These are phyloP conservation scores for Eremophila alpestris DNA, from an alignment of 2,797 vertebrate genomes.

Conservation along the genomic window DNA sequence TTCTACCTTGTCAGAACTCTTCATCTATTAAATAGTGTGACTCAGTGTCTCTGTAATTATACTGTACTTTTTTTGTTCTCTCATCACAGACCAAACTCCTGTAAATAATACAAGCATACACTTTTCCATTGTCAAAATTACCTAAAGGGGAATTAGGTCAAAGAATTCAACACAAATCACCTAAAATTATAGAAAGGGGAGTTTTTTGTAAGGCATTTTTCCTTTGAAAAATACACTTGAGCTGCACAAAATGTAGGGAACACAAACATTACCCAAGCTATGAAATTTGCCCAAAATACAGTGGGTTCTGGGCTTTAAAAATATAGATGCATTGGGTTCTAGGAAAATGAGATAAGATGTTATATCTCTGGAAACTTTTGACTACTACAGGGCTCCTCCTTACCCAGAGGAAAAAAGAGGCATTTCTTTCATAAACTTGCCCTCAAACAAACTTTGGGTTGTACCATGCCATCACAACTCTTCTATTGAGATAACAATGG, in stretches of 20 bases:
- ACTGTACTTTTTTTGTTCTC: background rate
- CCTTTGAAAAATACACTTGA: background rate
- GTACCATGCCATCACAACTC: background rate
- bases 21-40: background rate
- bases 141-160: background rate
- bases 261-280: background rate
- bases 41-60: background rate
- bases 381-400: background rate
- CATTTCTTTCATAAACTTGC: background rate
- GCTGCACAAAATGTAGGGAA: background rate
- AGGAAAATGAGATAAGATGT: background rate
- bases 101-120: background rate
- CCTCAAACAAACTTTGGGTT: background rate
- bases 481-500: background rate
- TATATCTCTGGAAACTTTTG: background rate
- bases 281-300: background rate
- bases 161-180: background rate
- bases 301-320: background rate
- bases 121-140: background rate
- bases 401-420: background rate
- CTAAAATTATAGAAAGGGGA: background rate
- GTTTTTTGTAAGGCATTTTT: background rate
- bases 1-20: background rate
- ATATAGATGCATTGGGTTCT: background rate
- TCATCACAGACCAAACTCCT: background rate